Percentiles rank a stretch among this genome's conserved stretches.
Conservation (phyloP, 2,888 invertebrate species). For the Aspidapion aeneum region DNA sequence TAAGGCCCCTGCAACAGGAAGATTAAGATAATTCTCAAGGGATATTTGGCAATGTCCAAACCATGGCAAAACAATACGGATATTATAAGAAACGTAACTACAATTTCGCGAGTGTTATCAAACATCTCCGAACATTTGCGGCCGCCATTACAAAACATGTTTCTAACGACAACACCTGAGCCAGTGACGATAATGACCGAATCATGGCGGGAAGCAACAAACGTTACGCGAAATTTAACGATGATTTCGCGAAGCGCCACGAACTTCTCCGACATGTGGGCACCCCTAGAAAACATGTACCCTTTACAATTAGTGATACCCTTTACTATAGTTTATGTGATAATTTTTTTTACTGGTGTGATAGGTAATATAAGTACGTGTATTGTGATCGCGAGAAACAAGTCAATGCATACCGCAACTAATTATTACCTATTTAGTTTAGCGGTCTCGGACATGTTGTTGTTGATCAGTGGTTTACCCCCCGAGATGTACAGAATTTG, state of each 20-base stretch:
- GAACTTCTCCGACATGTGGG: constrained; percentile 5
- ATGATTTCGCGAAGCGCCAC: neutral
- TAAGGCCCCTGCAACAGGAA: no score
- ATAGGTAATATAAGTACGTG: constrained; percentile 83
- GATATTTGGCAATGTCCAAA: no score
- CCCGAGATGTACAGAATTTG: constrained; percentile 78
- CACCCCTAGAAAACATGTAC: constrained; percentile 35
- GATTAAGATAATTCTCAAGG: no score
- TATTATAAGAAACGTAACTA: no score
- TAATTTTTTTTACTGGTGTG: constrained; percentile 75
- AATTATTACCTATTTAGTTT: constrained; percentile 82
- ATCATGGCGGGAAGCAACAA: neutral
- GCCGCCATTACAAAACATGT: no score
- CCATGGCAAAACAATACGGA: no score
- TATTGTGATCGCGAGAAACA: constrained; percentile 81
- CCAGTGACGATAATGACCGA: neutral
- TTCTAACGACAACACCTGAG: neutral
- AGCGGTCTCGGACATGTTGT: constrained; percentile 77
- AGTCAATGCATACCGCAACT: constrained; percentile 80
- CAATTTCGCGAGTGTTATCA: no score
- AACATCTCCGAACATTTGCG: no score
- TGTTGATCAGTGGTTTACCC: constrained; percentile 78
- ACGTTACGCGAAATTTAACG: neutral
- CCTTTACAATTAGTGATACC: constrained; percentile 64
- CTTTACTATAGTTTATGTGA: constrained; percentile 67